Conservation (phyloP, 2,113 vertebrate genomes). For the Anolis carolinensis region DNA sequence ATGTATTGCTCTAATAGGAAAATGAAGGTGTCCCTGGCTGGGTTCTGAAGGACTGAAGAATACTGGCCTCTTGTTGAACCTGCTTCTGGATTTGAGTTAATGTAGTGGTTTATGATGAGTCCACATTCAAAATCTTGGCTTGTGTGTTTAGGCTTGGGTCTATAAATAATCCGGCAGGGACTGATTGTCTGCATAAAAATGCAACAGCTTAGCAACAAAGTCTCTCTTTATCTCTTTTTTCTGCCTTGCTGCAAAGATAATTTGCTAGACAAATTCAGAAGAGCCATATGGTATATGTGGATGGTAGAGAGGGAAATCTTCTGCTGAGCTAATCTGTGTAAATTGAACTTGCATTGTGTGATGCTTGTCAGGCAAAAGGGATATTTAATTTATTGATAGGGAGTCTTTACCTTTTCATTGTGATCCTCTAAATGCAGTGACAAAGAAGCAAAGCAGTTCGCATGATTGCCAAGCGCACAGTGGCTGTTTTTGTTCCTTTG, state of each 20-base stretch:
- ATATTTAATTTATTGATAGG: neutral
- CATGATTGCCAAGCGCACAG: neutral
- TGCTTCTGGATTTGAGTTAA: neutral
- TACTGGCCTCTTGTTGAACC: neutral
- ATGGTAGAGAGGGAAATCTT: neutral
- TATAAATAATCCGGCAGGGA: neutral
- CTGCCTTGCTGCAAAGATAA: neutral
- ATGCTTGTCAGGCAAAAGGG: neutral
- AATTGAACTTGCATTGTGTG: neutral
- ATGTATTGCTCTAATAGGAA: neutral
- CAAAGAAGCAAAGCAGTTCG: neutral
- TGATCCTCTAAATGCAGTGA: neutral
- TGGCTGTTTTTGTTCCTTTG: neutral
- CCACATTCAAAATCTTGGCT: neutral
- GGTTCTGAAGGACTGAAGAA: neutral
- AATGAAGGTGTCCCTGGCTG: neutral
- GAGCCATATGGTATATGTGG: no score
- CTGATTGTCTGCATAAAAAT: conserved; percentile 1
- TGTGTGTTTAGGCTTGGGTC: neutral
- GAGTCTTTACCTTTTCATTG: neutral
- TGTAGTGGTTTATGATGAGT: no score
- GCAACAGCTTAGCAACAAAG: neutral
- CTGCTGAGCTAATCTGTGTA: neutral
- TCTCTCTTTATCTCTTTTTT: neutral
- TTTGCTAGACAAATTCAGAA: conserved; percentile 17